Evolutionary conservation across 1,140 invertebrate genomes (phyloP), one percentile per base, ranked within the genome.

Genomic region (Maconellicoccus hirsutus): DNA sequence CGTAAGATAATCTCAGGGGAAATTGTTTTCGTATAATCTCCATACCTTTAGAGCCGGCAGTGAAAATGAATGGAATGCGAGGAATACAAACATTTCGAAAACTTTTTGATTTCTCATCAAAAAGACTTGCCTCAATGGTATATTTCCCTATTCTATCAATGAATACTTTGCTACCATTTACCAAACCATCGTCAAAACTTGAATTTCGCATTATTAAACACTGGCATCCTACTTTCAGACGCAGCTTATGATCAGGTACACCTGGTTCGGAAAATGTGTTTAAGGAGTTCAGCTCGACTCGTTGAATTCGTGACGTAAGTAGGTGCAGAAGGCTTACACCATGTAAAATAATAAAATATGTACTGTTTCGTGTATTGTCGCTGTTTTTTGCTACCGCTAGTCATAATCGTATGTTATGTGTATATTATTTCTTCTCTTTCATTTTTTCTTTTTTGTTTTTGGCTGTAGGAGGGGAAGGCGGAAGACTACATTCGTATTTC

Each of bases 1-100:
- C 77, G 76, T 83, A 84, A 14, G 80, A 79, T 0, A 82, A 66
- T 73, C 71, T 70, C 1, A 80, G 59, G 23, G 78, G 76, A 74
- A 82, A 80, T 70, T 79, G 75, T 29, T 71, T 21, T 39, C 59
- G n/a, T 6, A 61, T 7, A 6, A 61, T 61, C 22, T 61, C 59
- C 22, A 61, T 61, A 21, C 59, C 59, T 4, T 19, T 21, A 23
- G n/a, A 7, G 4, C 59, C 59, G 7, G 59, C 59, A 21, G 59
- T 61, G 16, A 61, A 61, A 7, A 21, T 61, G 22, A 61, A 61
- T 4, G 22, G n/a, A 19, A 61, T 61, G 7, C 59, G n/a, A 7
- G 59, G 59, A 6, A 61, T 61, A 7, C n/a, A 61, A 16, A 21
- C n/a, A 19, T 4, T 61, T 6, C 29, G 29, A 12, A 33, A 33